phyloP scores from a whole-genome alignment of 2,888 invertebrate genomes.

The Tricholauxania praeusta region DNA sequence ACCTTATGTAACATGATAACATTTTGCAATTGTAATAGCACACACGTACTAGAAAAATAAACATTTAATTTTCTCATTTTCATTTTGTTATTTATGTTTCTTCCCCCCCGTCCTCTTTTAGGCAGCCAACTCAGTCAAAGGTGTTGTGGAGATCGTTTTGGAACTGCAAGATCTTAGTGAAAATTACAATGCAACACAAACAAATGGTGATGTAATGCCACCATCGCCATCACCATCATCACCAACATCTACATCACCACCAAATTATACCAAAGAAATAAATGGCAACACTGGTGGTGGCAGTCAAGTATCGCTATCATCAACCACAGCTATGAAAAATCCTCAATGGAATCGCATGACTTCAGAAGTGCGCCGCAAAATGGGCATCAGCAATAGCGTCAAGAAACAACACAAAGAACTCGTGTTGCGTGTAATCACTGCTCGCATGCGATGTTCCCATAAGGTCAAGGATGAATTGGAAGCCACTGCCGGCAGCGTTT shows the following conservation, averaged over 20 bases:
- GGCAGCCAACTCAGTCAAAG: slow-evolving; percentile 62
- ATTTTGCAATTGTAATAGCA: neutral
- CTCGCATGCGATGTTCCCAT: slow-evolving; percentile 66
- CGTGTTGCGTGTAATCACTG: slow-evolving; percentile 60
- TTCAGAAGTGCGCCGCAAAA: slow-evolving; percentile 63
- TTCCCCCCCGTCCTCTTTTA: slow-evolving; percentile 48
- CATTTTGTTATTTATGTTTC: slow-evolving; percentile 30
- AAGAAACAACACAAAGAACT: slow-evolving; percentile 49
- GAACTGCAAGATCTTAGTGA: slow-evolving; percentile 61
- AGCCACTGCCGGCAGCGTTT: slow-evolving; percentile 71
- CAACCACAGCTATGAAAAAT: slow-evolving; percentile 44
- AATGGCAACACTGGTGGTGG: neutral
- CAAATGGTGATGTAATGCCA: neutral
- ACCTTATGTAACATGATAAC: neutral
- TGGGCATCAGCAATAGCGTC: slow-evolving; percentile 56
- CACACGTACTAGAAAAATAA: slow-evolving; percentile 23
- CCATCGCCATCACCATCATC: slow-evolving; percentile 27
- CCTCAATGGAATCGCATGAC: slow-evolving; percentile 59
- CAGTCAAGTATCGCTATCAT: too few species aligned
- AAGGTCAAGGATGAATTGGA: slow-evolving; percentile 68
- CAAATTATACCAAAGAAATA: neutral
- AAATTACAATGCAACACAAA: slow-evolving; percentile 9
- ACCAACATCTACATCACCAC: slow-evolving; percentile 27
- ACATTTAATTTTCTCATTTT: slow-evolving; percentile 23
- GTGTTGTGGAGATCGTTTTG: slow-evolving; percentile 64